Evolutionary conservation across 2,113 vertebrate genomes (phyloP).

Genomic region (Tylochromis polylepis): DNA sequence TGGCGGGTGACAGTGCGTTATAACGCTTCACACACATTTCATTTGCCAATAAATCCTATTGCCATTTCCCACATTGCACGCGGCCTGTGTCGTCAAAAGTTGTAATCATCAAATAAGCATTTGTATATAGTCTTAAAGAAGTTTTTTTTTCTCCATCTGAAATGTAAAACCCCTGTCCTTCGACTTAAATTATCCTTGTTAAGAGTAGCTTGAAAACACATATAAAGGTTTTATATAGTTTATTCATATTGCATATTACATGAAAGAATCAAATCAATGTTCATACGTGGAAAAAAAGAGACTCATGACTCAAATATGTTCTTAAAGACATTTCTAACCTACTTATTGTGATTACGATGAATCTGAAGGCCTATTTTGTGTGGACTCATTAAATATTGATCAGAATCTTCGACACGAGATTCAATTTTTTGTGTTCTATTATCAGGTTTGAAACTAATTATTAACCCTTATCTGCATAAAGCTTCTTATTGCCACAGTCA

Average conservation of each 20-base stretch:
- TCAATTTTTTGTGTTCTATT: slow-evolving; percentile 18
- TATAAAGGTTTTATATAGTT: background rate
- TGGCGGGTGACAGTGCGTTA: slow-evolving; percentile 64
- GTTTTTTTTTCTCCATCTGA: background rate
- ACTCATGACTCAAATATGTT: slow-evolving; percentile 4
- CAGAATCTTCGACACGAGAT: slow-evolving; percentile 28
- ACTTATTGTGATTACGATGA: slow-evolving; percentile 36
- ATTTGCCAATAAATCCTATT: slow-evolving; percentile 62
- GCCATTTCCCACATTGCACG: slow-evolving; percentile 51
- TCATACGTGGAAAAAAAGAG: background rate
- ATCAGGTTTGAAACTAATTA: slow-evolving; percentile 35
- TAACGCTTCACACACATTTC: slow-evolving; percentile 61
- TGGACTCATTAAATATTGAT: slow-evolving; percentile 48
- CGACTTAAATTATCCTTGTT: background rate
- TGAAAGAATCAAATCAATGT: background rate
- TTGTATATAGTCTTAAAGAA: background rate
- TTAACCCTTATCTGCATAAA: slow-evolving; percentile 14
- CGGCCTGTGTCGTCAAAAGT: slow-evolving; percentile 17
- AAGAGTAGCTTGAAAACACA: background rate
- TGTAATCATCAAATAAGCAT: slow-evolving; percentile 30
- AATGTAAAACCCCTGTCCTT: background rate
- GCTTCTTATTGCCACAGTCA: slow-evolving; percentile 2
- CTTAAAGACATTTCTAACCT: slow-evolving; percentile 17
- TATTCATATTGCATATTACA: background rate
- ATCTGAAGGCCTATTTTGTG: slow-evolving; percentile 27